Evolutionary conservation across 2,113 vertebrate genomes (phyloP).

Genomic region (Pseudolaguvia tuberculata): DNA sequence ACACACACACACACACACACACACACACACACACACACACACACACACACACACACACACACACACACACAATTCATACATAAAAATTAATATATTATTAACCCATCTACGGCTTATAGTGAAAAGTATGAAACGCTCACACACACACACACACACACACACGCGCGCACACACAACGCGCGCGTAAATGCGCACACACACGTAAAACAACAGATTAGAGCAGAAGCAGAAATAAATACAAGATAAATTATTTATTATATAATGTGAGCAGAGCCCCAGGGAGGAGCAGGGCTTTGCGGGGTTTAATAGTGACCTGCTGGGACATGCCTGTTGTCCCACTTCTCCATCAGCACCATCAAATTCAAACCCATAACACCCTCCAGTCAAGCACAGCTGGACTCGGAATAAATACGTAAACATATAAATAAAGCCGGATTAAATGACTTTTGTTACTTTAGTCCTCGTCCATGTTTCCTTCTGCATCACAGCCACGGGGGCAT

Average conservation of each 20-base stretch:
- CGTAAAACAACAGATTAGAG: neutral
- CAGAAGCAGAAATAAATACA: neutral
- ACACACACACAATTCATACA: neutral
- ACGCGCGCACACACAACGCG: neutral
- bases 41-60: neutral
- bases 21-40: too few relatives aligned
- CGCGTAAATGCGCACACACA: neutral
- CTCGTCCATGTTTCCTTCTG: neutral
- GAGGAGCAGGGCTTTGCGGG: neutral
- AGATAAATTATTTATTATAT: neutral
- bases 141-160: conserved; percentile 1
- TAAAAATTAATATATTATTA: neutral
- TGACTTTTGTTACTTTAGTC: neutral
- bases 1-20: too few relatives aligned
- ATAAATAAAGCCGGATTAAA: neutral
- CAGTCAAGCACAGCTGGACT: neutral
- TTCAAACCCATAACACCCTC: too few relatives aligned
- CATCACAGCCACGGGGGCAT: neutral
- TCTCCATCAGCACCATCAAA: neutral
- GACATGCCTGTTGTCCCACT: conserved; percentile 7
- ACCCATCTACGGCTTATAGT: neutral
- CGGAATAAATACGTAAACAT: neutral
- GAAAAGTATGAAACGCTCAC: neutral
- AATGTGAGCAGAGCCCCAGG: neutral
- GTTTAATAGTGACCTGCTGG: neutral